Conservation (phyloP, 2,113 vertebrate species). For the Melanotaenia duboulayi region DNA sequence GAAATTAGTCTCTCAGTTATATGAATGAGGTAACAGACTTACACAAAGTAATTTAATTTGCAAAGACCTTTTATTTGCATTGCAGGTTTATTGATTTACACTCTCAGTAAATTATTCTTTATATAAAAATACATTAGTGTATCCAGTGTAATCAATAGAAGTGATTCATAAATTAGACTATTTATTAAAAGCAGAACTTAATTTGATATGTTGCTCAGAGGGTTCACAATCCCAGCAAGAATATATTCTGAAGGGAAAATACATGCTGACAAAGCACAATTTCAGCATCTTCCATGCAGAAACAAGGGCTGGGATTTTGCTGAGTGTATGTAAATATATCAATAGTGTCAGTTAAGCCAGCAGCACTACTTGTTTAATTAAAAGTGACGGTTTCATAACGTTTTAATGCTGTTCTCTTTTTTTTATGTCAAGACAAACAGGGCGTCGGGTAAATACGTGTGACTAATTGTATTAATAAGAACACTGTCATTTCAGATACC, state of each 20-base stretch:
- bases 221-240: conserved; percentile 9
- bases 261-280: conserved; percentile 15
- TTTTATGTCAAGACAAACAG: not conserved
- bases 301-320: conserved; percentile 22
- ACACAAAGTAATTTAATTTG: not conserved
- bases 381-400: not conserved
- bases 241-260: conserved; percentile 31
- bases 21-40: not conserved
- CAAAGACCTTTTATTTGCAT: not conserved
- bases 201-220: conserved; percentile 9
- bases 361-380: conserved; percentile 19
- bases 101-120: no score
- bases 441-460: not conserved
- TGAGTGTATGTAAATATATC: conserved; percentile 18
- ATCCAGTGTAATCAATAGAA: not conserved
- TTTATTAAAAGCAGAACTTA: not conserved
- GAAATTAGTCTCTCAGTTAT: not conserved
- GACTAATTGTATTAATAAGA: not conserved
- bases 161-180: not conserved
- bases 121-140: not conserved
- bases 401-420: not conserved
- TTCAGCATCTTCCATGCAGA: conserved; percentile 36
- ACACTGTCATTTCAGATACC: not conserved
- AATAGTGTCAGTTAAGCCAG: conserved; percentile 16
- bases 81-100: not conserved